These are phyloP conservation scores for Vanacampus margaritifer DNA, from an alignment of 2,113 vertebrate genomes.

Conservation along the genomic window DNA sequence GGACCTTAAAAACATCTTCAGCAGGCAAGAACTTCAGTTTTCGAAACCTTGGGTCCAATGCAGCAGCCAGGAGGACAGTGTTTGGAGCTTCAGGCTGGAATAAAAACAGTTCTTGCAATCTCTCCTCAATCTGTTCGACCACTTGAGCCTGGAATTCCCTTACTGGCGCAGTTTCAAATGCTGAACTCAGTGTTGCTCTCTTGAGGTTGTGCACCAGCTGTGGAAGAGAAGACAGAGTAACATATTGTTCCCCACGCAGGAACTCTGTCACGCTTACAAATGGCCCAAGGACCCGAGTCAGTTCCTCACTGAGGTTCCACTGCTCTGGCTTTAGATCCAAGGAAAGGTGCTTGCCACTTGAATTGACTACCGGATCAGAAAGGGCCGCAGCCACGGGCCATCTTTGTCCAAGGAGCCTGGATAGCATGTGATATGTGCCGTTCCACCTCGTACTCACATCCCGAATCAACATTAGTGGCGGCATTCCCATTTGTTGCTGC, in stretches of 20 bases:
- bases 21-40: not conserved
- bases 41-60: not conserved
- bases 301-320: conserved; percentile 15
- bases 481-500: conserved; percentile 19
- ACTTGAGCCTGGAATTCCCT: not conserved
- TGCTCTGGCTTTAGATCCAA: conserved; percentile 22
- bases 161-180: not conserved
- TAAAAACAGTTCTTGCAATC: not conserved
- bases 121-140: not conserved
- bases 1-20: not conserved
- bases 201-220: not conserved
- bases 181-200: not conserved
- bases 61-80: not conserved
- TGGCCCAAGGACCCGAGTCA: not conserved
- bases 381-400: conserved; percentile 17
- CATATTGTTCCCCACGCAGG: not conserved
- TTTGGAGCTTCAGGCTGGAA: not conserved
- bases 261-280: not conserved
- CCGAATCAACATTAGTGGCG: conserved; percentile 3
- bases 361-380: conserved; percentile 2
- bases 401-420: conserved; percentile 18
- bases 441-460: conserved; percentile 7
- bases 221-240: not conserved
- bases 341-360: conserved; percentile 4
- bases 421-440: conserved; percentile 16